Evolutionary conservation across 2,113 vertebrate species (phyloP).

Genomic region (Myrmecophaga tridactyla): DNA sequence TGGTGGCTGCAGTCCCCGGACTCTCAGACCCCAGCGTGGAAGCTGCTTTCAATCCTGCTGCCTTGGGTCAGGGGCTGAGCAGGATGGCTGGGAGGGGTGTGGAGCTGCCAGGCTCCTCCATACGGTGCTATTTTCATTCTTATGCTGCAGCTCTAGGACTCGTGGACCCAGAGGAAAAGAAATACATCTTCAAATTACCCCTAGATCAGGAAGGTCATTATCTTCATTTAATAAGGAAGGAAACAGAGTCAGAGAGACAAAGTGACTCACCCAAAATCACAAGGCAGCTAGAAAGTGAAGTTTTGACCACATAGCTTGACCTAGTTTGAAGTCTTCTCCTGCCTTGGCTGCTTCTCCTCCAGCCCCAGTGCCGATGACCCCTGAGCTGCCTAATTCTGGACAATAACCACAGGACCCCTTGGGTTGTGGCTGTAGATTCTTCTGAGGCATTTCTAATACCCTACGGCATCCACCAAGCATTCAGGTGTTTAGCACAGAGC

Average conservation of each 20-base stretch:
- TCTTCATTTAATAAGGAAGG: neutral
- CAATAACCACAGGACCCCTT: rapidly evolving
- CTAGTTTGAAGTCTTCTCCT: neutral
- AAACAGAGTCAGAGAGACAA: neutral
- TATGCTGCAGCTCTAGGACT: neutral
- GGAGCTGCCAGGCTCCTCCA: neutral
- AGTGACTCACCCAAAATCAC: neutral
- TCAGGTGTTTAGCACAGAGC: neutral
- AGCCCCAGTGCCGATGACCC: neutral
- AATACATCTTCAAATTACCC: neutral
- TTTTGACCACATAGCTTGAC: rapidly evolving
- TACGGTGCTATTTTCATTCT: neutral
- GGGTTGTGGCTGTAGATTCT: neutral
- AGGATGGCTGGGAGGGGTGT: neutral
- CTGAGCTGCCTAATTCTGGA: neutral
- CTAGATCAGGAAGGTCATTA: no score
- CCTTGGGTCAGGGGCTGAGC: neutral
- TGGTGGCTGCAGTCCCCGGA: rapidly evolving
- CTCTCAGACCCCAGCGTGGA: neutral
- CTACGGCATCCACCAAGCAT: neutral
- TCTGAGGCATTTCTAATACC: neutral
- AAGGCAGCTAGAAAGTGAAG: neutral
- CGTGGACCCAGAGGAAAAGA: neutral
- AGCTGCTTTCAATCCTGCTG: neutral
- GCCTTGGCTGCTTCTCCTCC: neutral